Evolutionary conservation across 2,113 vertebrate genomes (phyloP).

Genomic region (Hippocampus zosterae): DNA sequence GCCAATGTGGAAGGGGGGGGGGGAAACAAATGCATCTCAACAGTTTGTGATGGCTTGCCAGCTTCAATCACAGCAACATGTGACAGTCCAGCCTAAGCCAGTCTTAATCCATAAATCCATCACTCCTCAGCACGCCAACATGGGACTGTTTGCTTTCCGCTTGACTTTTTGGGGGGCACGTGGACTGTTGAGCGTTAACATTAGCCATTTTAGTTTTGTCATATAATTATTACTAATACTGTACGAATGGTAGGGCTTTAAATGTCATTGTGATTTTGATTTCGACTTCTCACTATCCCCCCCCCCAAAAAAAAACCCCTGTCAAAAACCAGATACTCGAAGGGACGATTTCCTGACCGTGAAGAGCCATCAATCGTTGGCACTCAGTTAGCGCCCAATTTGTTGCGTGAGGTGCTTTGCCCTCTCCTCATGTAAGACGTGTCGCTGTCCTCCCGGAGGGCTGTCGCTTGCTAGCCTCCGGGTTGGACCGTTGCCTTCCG

Average conservation of each 20-base stretch:
- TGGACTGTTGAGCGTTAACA: not conserved
- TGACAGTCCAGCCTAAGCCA: constrained; percentile 45
- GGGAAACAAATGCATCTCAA: constrained; percentile 24
- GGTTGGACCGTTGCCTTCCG: constrained; percentile 50
- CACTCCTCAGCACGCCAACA: constrained; percentile 1
- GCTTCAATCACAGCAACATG: constrained; percentile 41
- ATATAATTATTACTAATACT: no score
- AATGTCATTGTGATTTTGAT: no score
- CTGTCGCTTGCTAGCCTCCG: constrained; percentile 36
- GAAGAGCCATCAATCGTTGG: constrained; percentile 51
- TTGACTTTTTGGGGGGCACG: not conserved
- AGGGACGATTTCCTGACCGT: not conserved
- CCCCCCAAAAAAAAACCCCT: no score
- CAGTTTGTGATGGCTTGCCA: constrained; percentile 37
- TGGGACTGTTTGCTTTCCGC: not conserved
- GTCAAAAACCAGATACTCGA: not conserved
- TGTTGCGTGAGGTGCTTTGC: constrained; percentile 59
- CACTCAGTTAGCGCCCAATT: constrained; percentile 54
- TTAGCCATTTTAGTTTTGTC: not conserved
- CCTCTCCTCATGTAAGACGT: constrained; percentile 54
- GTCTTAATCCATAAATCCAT: constrained; percentile 41
- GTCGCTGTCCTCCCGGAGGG: constrained; percentile 42
- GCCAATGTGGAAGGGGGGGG: not conserved
- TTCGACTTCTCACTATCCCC: no score
- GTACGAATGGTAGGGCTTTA: no score